Base-by-base conservation (phyloP, 2,888 invertebrate species). In the Pomacea canaliculata region DNA sequence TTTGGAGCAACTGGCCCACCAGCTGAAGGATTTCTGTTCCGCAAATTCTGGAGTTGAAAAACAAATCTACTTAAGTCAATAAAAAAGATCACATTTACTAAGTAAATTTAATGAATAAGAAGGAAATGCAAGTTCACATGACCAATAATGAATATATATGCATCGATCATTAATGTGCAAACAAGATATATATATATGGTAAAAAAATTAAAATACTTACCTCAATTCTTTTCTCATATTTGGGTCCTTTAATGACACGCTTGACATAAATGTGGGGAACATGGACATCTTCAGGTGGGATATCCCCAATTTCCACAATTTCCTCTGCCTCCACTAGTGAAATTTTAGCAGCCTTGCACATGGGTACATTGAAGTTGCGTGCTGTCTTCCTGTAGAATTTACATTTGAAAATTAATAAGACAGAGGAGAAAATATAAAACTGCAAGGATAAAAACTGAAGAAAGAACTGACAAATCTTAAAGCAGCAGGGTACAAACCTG, bases 271-370 rank as follows among this genome's bases (percentile, higher is more conserved):
- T 95, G 56, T 97, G 96, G 1, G 99, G 98, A 9, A 99, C 93
- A 91, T 99, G 99, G 19, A 99, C 86, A 81, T 91, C 87, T 78
- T 92, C 92, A 1, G 92, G 90, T 7, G 88, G 85, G 66, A 92
- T 87, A 49, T 88, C 88, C 71, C 98, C 98, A 49, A 93, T 91
- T 62, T 95, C 94, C 0, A 99, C 97, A 82, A 99, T 95, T 92
- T 99, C 98, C 91, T 99, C 99, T 0, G 98, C 98, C 92, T 99
- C 99, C 0, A 94, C 98, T 73, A 99, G 96, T 9, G 90, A 89
- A 7, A 86, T 78, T 56, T 82, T 95, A 0, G 96, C 97, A 16
- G 99, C 99, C 91, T 94, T 96, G 82, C 97, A 96, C 96, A 99
- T 98, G 0, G 97, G 94, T 0, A 96, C 95, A 90, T 99, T 99